Evolutionary conservation across 2,113 vertebrate genomes (phyloP).

Genomic region (human): GRCh38 chr21:39904001-39904500

Average conservation of each 20-base stretch:
- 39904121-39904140: not conserved
- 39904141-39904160: not conserved
- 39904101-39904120: not conserved
- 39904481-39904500: accelerated
- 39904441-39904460: accelerated
- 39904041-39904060: not conserved
- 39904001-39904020: not conserved
- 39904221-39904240: accelerated
- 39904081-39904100: not conserved
- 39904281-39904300: no score
- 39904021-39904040: not conserved
- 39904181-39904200: not conserved
- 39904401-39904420: accelerated
- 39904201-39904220: not conserved
- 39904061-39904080: not conserved
- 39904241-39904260: not conserved
- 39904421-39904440: not conserved
- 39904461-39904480: not conserved
- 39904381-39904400: not conserved
- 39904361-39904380: accelerated
- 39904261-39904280: not conserved
- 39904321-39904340: accelerated
- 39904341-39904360: not conserved
- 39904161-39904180: not conserved
- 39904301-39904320: not conserved